Conservation (phyloP, 1,140 invertebrate species). For the Caenorhabditis briggsae region DNA sequence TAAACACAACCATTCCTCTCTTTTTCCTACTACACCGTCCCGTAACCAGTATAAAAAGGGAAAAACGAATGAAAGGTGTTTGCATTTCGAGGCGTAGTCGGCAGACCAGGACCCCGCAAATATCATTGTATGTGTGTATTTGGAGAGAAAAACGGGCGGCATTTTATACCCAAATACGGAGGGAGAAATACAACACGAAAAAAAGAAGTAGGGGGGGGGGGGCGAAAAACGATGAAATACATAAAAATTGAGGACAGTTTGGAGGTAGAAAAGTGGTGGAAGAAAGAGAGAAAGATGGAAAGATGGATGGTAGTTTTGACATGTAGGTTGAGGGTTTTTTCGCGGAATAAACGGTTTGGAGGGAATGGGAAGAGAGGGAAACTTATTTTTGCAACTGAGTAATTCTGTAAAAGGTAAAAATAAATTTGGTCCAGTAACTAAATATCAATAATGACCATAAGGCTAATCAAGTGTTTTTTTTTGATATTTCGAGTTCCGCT, state of each 20-base stretch:
- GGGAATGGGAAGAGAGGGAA: no score
- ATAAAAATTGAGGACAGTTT: conserved; percentile 38
- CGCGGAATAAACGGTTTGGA: no score
- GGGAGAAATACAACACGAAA: neutral
- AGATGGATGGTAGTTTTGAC: neutral
- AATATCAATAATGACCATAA: no score
- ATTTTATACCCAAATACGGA: conserved; percentile 51
- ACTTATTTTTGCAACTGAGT: no score
- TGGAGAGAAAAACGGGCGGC: neutral
- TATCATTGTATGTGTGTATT: conserved; percentile 39
- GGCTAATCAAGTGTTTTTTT: no score
- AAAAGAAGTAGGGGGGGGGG: neutral
- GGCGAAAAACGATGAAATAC: neutral
- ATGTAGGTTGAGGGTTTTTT: no score
- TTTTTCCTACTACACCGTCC: neutral
- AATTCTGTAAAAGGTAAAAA: no score
- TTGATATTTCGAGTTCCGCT: no score
- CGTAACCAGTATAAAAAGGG: conserved; percentile 52
- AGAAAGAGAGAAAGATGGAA: neutral
- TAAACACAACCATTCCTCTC: neutral
- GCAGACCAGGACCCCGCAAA: neutral
- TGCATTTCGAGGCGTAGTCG: conserved; percentile 50
- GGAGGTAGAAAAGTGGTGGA: no score
- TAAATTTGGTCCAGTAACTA: no score
- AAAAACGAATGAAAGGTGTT: conserved; percentile 15